A percentile compares a stretch with the other conserved stretches of the same genome.
Evolutionary conservation across 2,113 vertebrate genomes (phyloP).

Genomic region (Colistium nudipinnis): DNA sequence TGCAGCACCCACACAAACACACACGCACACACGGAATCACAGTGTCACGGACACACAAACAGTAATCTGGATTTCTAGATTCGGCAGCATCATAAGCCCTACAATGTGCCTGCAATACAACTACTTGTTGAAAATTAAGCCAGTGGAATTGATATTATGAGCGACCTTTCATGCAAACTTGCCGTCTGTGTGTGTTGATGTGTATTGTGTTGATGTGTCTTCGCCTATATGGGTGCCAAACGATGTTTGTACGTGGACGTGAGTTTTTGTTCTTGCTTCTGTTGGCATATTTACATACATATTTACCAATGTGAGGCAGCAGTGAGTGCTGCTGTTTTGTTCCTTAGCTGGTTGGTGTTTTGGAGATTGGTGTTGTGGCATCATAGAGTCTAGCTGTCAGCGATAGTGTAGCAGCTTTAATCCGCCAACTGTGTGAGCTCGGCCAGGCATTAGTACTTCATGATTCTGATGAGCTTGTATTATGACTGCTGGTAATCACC

Average conservation of each 20-base stretch:
- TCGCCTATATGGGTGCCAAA: background rate
- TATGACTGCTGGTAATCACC: slow-evolving; percentile 61
- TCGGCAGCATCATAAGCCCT: slow-evolving; percentile 21
- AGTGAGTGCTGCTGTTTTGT: background rate
- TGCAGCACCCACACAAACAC: slow-evolving; percentile 12
- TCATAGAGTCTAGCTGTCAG: slow-evolving; percentile 34
- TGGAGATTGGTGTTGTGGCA: slow-evolving; percentile 7
- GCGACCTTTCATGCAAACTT: background rate
- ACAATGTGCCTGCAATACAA: slow-evolving; percentile 15
- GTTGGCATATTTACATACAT: slow-evolving; percentile 5
- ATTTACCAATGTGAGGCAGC: slow-evolving; percentile 7
- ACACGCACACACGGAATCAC: slow-evolving; percentile 23
- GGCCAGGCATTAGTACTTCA: slow-evolving; percentile 37
- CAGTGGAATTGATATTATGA: slow-evolving; percentile 32
- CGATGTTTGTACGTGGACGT: background rate
- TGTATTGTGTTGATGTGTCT: background rate
- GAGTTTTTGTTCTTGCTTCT: background rate
- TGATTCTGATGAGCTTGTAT: slow-evolving; percentile 53
- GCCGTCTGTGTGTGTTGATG: background rate
- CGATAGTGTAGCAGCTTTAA: slow-evolving; percentile 57
- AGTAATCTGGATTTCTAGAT: slow-evolving; percentile 62
- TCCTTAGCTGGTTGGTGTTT: background rate
- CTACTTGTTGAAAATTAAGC: slow-evolving; percentile 25
- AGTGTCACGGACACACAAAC: slow-evolving; percentile 18
- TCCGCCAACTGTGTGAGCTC: slow-evolving; percentile 46